Base-by-base conservation (phyloP, 1,140 invertebrate species). In the Odontomachus brunneus region DNA sequence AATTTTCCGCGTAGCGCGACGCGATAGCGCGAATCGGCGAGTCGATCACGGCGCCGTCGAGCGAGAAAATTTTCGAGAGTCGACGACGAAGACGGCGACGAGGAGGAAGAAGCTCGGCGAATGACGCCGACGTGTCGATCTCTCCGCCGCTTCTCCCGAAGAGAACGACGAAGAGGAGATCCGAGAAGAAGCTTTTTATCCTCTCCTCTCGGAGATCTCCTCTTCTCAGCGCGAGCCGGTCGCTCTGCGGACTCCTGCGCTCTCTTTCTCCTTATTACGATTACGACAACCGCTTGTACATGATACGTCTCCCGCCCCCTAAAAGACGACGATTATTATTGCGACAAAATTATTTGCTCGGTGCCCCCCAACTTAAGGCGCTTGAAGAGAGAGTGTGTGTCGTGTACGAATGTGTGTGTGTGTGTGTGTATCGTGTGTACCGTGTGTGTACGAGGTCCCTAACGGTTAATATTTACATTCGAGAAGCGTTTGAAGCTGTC, bases 381-480 rank as follows among this genome's bases (percentile, higher is more conserved):
- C 87, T 88, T 88, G 83, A 87, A 87, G 84, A 84, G 69, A 74
- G 73, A 86, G 12, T 5, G 33, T 55, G 24, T 5, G 26, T 19
- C n/a, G 53, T 26, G 66, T 69, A 11, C 53, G 15, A 53, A 1
- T 69, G 66, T 51, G 12, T 67, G 38, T 67, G 29, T 71, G 19
- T 26, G 2, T 60, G 33, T 83, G 11, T 57, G 57, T 69, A 17
- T 14, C 26, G 26, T 63, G 44, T 55, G 62, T 69, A 59, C 75
- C 38, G 66, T 82, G 80, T 82, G 80, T 85, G 17, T 75, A 89
- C 88, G 88, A 89, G 87, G 87, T 89, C 73, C 87, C 88, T 89
- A 89, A 88, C 73, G 87, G 84, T 89, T 89, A 84, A 88, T 89
- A 89, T 89, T 89, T 89, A 89, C 88, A 89, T 60, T 88, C 81